Evolutionary conservation across 2,113 vertebrate species (phyloP).

Genomic region (Callipepla squamata): DNA sequence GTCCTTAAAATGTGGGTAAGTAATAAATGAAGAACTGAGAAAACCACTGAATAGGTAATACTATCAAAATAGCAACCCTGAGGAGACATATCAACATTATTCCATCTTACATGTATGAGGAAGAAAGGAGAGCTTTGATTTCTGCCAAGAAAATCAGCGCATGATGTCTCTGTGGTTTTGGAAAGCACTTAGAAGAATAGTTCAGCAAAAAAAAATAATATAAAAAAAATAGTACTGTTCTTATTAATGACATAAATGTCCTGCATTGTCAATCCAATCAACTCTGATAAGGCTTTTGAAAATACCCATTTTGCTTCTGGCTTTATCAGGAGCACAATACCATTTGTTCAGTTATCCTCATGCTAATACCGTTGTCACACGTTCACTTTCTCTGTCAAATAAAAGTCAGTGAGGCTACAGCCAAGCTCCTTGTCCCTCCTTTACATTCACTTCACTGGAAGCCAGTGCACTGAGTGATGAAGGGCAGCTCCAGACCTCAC

Average conservation of each 20-base stretch:
- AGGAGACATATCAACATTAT: not conserved
- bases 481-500: accelerated
- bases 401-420: not conserved
- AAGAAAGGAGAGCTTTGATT: not conserved
- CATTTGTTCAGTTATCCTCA: not conserved
- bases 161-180: not conserved
- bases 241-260: not conserved
- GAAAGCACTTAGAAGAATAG: not conserved
- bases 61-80: not conserved
- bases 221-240: not conserved
- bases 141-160: not conserved
- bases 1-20: not conserved
- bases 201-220: not conserved
- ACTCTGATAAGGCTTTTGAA: not conserved
- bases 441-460: accelerated
- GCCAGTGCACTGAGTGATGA: not conserved
- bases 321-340: not conserved
- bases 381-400: not conserved
- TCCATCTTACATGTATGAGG: not conserved
- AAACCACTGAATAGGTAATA: not conserved
- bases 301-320: not conserved
- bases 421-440: not conserved
- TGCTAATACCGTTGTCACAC: not conserved
- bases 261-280: not conserved
- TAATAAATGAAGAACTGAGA: not conserved